Conservation (phyloP, 2,888 invertebrate species). For the Bellardia bayeri region DNA sequence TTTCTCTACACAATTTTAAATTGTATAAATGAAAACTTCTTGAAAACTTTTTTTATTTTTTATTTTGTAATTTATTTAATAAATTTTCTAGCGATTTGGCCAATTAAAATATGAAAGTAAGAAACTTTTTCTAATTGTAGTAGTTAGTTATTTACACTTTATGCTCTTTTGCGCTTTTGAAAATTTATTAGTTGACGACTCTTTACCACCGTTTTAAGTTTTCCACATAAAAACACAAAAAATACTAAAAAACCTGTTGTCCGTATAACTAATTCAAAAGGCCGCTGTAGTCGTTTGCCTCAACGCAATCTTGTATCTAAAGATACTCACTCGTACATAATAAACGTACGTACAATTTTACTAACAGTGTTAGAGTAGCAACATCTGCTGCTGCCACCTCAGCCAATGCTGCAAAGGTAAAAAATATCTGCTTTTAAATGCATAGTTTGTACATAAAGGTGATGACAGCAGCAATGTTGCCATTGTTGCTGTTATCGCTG, state of each 20-base stretch:
- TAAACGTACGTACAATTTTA: slow-evolving; percentile 34
- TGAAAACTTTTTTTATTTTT: slow-evolving; percentile 7
- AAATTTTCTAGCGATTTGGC: slow-evolving; percentile 48
- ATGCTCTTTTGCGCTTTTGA: slow-evolving; percentile 51
- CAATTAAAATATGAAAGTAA: slow-evolving; percentile 34
- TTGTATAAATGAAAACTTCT: background rate
- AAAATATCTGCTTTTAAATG: slow-evolving; percentile 19
- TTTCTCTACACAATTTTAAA: slow-evolving; percentile 4
- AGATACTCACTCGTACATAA: slow-evolving; percentile 49
- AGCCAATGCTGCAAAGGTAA: slow-evolving; percentile 56
- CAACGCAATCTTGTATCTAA: slow-evolving; percentile 68
- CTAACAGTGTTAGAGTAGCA: slow-evolving; percentile 61
- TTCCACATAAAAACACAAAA: slow-evolving; percentile 76
- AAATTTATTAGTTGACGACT: slow-evolving; percentile 62
- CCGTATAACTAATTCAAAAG: slow-evolving; percentile 72
- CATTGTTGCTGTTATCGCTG: slow-evolving; percentile 47
- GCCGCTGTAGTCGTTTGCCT: slow-evolving; percentile 70
- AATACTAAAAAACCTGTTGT: slow-evolving; percentile 75
- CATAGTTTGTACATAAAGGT: slow-evolving; percentile 51
- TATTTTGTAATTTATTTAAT: slow-evolving; percentile 5
- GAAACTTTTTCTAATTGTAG: slow-evolving; percentile 58
- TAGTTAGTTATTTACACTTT: slow-evolving; percentile 58
- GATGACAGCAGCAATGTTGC: slow-evolving; percentile 57
- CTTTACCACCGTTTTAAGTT: slow-evolving; percentile 73
- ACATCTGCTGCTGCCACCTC: slow-evolving; percentile 55